Evolutionary conservation across 2,797 vertebrate genomes (phyloP), one percentile per base, ranked within the genome.

Genomic region (Taeniopygia guttata): DNA sequence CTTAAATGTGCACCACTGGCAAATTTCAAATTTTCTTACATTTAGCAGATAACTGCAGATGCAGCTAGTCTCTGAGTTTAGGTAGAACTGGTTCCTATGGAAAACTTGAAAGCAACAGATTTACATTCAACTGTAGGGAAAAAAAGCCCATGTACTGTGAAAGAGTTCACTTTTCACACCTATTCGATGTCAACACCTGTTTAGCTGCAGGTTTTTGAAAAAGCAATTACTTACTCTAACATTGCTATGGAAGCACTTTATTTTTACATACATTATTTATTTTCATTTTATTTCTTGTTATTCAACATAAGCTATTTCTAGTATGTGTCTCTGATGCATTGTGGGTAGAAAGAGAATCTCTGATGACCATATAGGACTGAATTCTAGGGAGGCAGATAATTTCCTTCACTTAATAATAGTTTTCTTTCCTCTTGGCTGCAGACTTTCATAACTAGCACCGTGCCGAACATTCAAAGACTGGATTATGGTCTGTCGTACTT

Each of bases 401-500:
- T 98, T 97, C 97, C 97, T 96, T 97, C 95, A 92, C 97, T 98
- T 98, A 98, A 97, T 97, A 97, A 98, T 96, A 98, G 97, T 97
- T 98, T 97, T 97, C 97, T 97, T 98, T 97, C 96, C 97, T 97
- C 95, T 97, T 97, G 97, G 97, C 98, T 97, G 96, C 97, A 97
- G 96, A 96, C 95, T 97, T 96, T 97, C 97, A 92, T 97, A 97
- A 98, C 97, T 96, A 98, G 96, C 97, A 97, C 96, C 96, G 97
- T 97, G 98, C 98, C 97, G 98, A 98, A 97, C 95, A 97, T 97
- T 97, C 93, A 11, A 97, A 98, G 97, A 97, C 97, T 98, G 98
- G 97, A 98, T 98, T 98, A 98, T 97, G 97, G 97, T 96, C 98
- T 98, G 98, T 98, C 97, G 96, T 95, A 97, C 97, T 97, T 98